Evolutionary conservation across 2,888 invertebrate species (phyloP).

Genomic region (Clunio marinus): DNA sequence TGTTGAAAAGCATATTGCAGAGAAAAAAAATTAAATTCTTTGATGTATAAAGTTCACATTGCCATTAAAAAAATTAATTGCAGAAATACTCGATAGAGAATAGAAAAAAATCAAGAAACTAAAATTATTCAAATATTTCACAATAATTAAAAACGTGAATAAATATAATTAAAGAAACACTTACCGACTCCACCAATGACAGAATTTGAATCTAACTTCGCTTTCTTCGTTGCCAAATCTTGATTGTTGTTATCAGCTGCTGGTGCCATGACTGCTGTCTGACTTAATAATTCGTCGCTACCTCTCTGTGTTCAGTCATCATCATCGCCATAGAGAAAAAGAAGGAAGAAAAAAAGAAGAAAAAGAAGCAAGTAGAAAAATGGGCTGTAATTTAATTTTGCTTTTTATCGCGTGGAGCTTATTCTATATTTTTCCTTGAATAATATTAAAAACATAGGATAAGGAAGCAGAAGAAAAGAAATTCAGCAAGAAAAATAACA

Average conservation of each 20-base stretch:
- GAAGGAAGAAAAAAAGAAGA: neutral
- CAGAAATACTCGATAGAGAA: too few relatives aligned
- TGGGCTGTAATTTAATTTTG: constrained; percentile 28
- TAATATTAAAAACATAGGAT: constrained; percentile 2
- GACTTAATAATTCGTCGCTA: constrained; percentile 95
- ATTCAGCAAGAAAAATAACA: constrained; percentile 22
- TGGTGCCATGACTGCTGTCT: constrained; percentile 90
- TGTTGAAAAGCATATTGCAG: too few relatives aligned
- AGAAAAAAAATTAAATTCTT: too few relatives aligned
- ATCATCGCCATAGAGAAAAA: neutral
- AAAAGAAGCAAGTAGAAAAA: constrained; percentile 24
- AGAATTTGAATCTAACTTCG: constrained; percentile 56
- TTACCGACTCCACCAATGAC: constrained; percentile 52
- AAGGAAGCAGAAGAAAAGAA: neutral
- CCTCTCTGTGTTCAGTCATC: constrained; percentile 68
- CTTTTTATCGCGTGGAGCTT: neutral
- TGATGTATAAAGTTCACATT: too few relatives aligned
- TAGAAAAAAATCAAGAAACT: too few relatives aligned
- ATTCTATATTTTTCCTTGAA: neutral
- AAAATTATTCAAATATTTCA: too few relatives aligned
- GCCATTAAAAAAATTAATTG: too few relatives aligned
- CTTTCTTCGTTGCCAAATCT: constrained; percentile 91
- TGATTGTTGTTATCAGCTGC: constrained; percentile 93
- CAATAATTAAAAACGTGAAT: too few relatives aligned
- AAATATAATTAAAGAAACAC: too few relatives aligned